Conservation (phyloP, 2,113 vertebrate genomes). For the Xiphophorus couchianus region DNA sequence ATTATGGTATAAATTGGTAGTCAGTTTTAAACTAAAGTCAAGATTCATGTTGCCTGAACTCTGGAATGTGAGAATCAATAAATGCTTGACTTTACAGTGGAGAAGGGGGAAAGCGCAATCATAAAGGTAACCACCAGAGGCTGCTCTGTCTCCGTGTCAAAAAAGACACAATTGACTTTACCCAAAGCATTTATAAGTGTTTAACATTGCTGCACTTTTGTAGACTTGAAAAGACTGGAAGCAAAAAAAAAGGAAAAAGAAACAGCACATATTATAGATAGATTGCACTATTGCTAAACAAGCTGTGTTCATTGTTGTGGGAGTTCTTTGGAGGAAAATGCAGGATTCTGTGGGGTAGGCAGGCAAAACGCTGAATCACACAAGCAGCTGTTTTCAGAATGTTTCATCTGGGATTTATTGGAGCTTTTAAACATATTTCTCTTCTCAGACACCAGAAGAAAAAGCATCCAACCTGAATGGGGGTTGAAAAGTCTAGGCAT, state of each 20-base stretch:
- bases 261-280: neutral
- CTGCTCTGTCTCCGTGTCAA: slow-evolving; percentile 62
- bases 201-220: slow-evolving; percentile 8
- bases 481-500: slow-evolving; percentile 23
- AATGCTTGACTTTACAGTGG: neutral
- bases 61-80: slow-evolving; percentile 25
- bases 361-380: slow-evolving; percentile 27
- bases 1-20: neutral
- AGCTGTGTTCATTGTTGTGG: neutral
- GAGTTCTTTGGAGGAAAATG: slow-evolving; percentile 12
- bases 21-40: slow-evolving; percentile 11
- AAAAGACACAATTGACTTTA: neutral
- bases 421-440: slow-evolving; percentile 19
- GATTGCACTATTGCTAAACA: neutral
- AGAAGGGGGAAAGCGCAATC: neutral
- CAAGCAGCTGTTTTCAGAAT: slow-evolving; percentile 14
- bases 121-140: slow-evolving; percentile 71
- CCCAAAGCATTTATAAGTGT: slow-evolving; percentile 15
- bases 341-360: neutral
- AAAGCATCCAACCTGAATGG: slow-evolving; percentile 3
- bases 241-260: slow-evolving; percentile 8
- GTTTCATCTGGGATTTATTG: slow-evolving; percentile 29
- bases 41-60: slow-evolving; percentile 22
- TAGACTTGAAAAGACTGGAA: slow-evolving; percentile 7
- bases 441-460: neutral